phyloP scores from a whole-genome alignment of 37 sponge, comb jelly and placozoan genomes.

The Halisarca cf. caerulea region DNA sequence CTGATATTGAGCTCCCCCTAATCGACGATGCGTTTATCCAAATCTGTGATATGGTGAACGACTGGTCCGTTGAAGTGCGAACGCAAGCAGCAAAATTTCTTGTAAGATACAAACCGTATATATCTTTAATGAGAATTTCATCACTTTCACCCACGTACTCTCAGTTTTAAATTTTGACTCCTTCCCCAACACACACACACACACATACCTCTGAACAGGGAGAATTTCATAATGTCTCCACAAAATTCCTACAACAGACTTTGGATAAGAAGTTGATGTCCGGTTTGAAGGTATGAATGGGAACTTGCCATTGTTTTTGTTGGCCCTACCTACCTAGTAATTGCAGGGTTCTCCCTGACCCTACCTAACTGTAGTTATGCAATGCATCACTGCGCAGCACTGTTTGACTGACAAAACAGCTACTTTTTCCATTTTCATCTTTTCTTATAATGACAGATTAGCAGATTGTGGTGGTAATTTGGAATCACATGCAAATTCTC shows the following conservation, averaged over 20 bases:
- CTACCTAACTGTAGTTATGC: not conserved
- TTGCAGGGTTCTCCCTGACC: too few species aligned
- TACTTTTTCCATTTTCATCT: too few species aligned
- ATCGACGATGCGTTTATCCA: constrained; percentile 85
- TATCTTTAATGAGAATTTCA: not conserved
- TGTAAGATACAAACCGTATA: not conserved
- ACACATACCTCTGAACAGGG: constrained; percentile 38
- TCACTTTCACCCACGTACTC: too few species aligned
- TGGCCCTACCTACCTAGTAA: too few species aligned
- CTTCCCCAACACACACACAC: not conserved
- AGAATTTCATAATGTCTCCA: constrained; percentile 45
- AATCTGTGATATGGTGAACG: constrained; percentile 82
- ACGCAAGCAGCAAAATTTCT: constrained; percentile 66
- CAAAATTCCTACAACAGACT: constrained; percentile 77
- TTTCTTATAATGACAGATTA: too few species aligned
- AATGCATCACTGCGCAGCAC: too few species aligned
- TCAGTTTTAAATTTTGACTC: too few species aligned
- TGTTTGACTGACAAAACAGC: too few species aligned
- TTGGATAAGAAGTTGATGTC: constrained; percentile 96
- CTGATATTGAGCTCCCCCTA: constrained; percentile 41
- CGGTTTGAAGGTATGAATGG: constrained; percentile 64
- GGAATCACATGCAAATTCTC: too few species aligned
- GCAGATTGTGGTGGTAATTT: too few species aligned
- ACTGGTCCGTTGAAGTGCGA: constrained; percentile 66
- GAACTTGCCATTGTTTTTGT: too few species aligned